Percentiles rank a stretch among this genome's conserved stretches.
These are phyloP conservation scores for Eucriotettix oculatus DNA, from an alignment of 2,888 invertebrate species.

Conservation along the genomic window DNA sequence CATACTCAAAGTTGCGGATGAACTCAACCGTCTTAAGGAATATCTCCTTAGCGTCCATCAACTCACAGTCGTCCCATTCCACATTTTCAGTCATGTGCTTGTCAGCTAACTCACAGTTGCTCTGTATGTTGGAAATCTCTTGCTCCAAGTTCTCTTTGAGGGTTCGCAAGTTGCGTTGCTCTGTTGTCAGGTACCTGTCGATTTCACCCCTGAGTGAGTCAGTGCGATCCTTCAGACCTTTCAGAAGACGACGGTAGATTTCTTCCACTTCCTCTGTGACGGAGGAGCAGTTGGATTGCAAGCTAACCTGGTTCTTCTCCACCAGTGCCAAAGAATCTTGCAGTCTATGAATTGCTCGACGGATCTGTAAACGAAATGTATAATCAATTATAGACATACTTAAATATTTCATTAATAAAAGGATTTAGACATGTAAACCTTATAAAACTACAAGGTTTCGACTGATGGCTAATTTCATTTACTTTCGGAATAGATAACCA, in stretches of 20 bases:
- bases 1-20: constrained; percentile 83
- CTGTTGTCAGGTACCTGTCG: constrained; percentile 78
- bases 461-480: too few relatives aligned
- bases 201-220: constrained; percentile 77
- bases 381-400: too few relatives aligned
- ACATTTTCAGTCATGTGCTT: constrained; percentile 82
- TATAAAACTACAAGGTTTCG: too few relatives aligned
- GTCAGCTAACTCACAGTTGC: constrained; percentile 92
- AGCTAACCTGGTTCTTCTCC: constrained; percentile 73
- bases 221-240: constrained; percentile 79
- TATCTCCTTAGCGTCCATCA: constrained; percentile 90
- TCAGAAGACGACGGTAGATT: constrained; percentile 69
- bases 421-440: too few relatives aligned
- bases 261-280: constrained; percentile 91
- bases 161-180: constrained; percentile 67
- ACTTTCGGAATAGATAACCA: too few relatives aligned
- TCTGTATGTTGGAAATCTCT: constrained; percentile 87
- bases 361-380: constrained; percentile 33
- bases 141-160: constrained; percentile 86
- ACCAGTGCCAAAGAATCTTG: constrained; percentile 71
- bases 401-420: too few relatives aligned
- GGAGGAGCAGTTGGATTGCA: constrained; percentile 77
- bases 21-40: constrained; percentile 92
- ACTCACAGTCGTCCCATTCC: constrained; percentile 82
- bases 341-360: constrained; percentile 72